Base-by-base conservation (phyloP, 2,888 invertebrate species). In the Lepidochitona cinerea region DNA sequence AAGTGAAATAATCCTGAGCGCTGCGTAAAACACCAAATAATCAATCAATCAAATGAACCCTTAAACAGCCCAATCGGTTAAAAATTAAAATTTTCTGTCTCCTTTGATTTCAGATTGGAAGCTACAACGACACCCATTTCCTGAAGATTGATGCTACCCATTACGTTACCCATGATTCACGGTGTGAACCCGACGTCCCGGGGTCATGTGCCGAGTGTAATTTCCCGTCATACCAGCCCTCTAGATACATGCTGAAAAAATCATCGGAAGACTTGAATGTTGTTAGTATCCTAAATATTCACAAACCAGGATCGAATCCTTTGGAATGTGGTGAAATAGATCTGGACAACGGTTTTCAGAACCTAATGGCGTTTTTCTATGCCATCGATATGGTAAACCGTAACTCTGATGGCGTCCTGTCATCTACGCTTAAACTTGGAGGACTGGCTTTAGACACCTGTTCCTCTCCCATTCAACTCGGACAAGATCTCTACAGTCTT, bases 281-380 rank as follows among this genome's bases (percentile, higher is more conserved):
- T 33, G 87, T 89, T 1, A 90, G 87, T 18, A 82, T 90, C n/a
- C 87, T 91, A n/a, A 87, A 88, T 75, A 86, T 92, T n/a, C 91
- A 91, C 73, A 75, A 85, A 37, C 77, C 85, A 2, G 82, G 88
- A 7, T 79, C 85, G 29, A 81, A 85, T 37, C 83, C 86, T 37
- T 87, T 89, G 72, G 79, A 83, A 3, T 92, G 92, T 81, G 91
- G 92, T 6, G 74, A 78, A 2, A 84, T 90, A 53, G 83, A 87
- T 71, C 85, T 87, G 0, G 82, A 82, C 23, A 77, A 79, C 7
- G 83, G 88, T 41, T 88, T 91, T 77, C 89, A 91, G 75, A 87
- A 88, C 68, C 78, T 91, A 70, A 84, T 91, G 65, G 91, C 91
- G 1, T 88, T 91, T 70, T 88, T 89, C 72, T 91, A 88, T 78